Evolutionary conservation across 2,888 invertebrate genomes (phyloP).

Genomic region (Watsonalla cultraria): DNA sequence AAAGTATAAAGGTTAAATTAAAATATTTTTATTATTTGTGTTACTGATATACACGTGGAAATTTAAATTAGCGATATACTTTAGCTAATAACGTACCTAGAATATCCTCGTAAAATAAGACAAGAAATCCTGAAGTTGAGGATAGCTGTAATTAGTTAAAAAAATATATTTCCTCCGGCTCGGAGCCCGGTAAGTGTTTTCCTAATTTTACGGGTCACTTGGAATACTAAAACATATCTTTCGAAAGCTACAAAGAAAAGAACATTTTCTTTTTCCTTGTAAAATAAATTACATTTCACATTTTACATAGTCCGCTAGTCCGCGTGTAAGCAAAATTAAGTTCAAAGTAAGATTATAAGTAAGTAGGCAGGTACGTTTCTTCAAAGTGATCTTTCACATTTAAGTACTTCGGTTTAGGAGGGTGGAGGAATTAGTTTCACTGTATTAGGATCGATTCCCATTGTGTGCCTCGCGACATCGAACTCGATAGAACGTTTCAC

Average conservation of each 20-base stretch:
- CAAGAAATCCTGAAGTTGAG: constrained; percentile 18
- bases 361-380: not conserved
- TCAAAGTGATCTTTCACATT: not conserved
- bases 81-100: not conserved
- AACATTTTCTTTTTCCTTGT: not conserved
- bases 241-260: not conserved
- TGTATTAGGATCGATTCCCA: constrained; percentile 24
- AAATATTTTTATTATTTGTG: no score
- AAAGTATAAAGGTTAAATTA: no score
- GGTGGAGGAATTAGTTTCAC: constrained; percentile 28
- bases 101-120: constrained; percentile 16
- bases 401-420: constrained; percentile 9
- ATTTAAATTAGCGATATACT: no score
- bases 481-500: constrained; percentile 23
- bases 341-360: not conserved
- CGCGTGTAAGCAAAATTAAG: not conserved
- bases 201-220: constrained; percentile 16
- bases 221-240: constrained; percentile 2
- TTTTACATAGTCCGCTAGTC: not conserved
- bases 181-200: constrained; percentile 19
- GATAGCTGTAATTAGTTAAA: constrained; percentile 24
- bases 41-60: no score
- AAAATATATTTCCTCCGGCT: constrained; percentile 13
- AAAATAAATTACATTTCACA: not conserved
- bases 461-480: constrained; percentile 25